phyloP scores from a whole-genome alignment of 2,888 invertebrate species.

The Sphaerophoria taeniata region DNA sequence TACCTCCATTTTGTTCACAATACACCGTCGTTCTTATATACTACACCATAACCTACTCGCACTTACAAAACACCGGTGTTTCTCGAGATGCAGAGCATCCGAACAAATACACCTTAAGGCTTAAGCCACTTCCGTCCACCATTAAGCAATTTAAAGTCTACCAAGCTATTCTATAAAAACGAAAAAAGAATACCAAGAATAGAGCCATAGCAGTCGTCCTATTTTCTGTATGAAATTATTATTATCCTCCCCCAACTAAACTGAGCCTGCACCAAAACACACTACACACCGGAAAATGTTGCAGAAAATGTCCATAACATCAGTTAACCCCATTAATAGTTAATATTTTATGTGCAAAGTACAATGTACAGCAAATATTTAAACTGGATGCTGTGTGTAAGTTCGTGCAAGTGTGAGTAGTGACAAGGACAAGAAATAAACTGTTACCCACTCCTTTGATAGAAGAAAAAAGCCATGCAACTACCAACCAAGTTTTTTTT shows the following conservation, averaged over 20 bases:
- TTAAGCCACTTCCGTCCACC: constrained; percentile 70
- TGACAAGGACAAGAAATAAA: constrained; percentile 65
- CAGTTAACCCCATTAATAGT: constrained; percentile 72
- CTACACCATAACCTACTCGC: background rate
- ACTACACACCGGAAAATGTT: constrained; percentile 44
- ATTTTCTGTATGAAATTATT: background rate
- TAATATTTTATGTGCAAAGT: constrained; percentile 61
- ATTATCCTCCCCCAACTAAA: background rate
- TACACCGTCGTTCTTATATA: background rate
- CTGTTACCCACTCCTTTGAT: background rate
- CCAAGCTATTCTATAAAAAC: constrained; percentile 9
- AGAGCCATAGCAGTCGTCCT: constrained; percentile 5
- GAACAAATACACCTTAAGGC: constrained; percentile 52
- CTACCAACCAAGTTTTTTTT: constrained; percentile 46
- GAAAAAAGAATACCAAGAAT: background rate
- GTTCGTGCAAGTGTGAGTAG: constrained; percentile 41
- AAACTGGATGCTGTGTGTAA: constrained; percentile 24
- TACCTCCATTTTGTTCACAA: background rate
- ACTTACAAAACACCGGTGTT: constrained; percentile 32
- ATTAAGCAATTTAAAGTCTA: constrained; percentile 67
- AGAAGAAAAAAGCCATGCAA: constrained; percentile 39
- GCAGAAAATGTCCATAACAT: constrained; percentile 66
- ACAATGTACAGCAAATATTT: constrained; percentile 50
- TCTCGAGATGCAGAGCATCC: constrained; percentile 48
- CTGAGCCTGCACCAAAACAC: background rate